A percentile compares a stretch with the other conserved stretches of the same genome.
Conservation (phyloP, 2,888 invertebrate species). For the Coleophora flavipennella region DNA sequence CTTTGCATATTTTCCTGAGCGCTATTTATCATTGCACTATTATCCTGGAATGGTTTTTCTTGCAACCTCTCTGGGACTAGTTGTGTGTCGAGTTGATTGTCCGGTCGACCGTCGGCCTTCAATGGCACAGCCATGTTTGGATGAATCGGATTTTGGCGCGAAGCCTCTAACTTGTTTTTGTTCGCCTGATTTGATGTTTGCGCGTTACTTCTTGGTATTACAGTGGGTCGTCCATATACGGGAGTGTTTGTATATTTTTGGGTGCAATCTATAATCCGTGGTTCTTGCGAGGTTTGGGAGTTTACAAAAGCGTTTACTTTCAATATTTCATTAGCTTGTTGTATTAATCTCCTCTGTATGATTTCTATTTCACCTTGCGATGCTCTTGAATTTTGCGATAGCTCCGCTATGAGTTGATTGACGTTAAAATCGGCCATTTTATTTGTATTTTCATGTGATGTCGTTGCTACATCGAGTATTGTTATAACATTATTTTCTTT, state of each 20-base stretch:
- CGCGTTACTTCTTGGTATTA: conserved; percentile 31
- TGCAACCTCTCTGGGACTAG: conserved; percentile 63
- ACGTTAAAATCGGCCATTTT: conserved; percentile 56
- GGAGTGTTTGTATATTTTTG: conserved; percentile 46
- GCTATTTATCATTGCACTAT: conserved; percentile 52
- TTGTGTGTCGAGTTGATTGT: conserved; percentile 51
- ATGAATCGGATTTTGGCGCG: conserved; percentile 25
- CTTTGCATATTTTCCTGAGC: conserved; percentile 58
- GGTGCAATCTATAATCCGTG: conserved; percentile 44
- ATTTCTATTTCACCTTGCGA: conserved; percentile 60
- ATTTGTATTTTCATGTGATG: conserved; percentile 18
- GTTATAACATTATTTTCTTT: conserved; percentile 16
- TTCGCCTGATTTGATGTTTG: conserved; percentile 14
- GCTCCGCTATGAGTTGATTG: conserved; percentile 56
- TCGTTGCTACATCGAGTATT: conserved; percentile 13
- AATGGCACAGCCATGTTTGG: conserved; percentile 20
- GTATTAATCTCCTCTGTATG: conserved; percentile 54
- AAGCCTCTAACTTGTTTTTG: conserved; percentile 30
- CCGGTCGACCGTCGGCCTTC: conserved; percentile 28
- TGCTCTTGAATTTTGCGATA: conserved; percentile 58
- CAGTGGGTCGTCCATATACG: conserved; percentile 44
- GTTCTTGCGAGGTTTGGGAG: conserved; percentile 30
- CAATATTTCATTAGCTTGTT: conserved; percentile 63
- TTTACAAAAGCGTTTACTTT: conserved; percentile 62
- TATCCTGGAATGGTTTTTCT: conserved; percentile 38